Percentiles rank a stretch among this genome's conserved stretches.
Evolutionary conservation across 1,140 invertebrate species (phyloP).

Genomic region (Chelonus insularis): DNA sequence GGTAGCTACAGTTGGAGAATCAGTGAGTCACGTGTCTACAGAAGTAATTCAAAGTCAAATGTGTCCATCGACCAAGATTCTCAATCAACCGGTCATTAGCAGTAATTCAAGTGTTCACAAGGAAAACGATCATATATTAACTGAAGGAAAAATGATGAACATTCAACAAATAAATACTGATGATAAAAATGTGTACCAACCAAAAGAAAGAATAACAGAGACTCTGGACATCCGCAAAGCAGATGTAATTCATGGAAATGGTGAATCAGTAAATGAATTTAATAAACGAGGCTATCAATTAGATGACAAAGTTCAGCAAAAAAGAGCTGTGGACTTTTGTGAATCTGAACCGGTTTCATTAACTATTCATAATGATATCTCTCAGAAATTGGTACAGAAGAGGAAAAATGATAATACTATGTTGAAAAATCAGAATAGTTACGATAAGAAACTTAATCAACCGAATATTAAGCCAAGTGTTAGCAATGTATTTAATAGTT

Average conservation of each 20-base stretch:
- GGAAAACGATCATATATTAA: neutral
- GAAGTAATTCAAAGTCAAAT: neutral
- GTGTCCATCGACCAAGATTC: neutral
- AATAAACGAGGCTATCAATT: constrained; percentile 33
- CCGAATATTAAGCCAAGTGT: constrained; percentile 59
- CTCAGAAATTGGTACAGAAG: constrained; percentile 45
- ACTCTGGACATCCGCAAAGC: constrained; percentile 27
- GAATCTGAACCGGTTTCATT: constrained; percentile 36
- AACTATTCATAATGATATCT: constrained; percentile 44
- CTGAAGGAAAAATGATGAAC: neutral
- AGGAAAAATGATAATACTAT: constrained; percentile 42
- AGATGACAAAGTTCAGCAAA: constrained; percentile 39
- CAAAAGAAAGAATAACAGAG: neutral
- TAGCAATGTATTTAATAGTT: constrained; percentile 66
- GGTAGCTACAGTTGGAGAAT: constrained; percentile 38
- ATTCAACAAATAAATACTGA: neutral
- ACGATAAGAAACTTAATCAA: constrained; percentile 53
- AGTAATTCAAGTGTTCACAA: neutral
- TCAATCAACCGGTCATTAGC: neutral
- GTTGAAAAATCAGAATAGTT: constrained; percentile 46
- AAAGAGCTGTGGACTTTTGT: constrained; percentile 35
- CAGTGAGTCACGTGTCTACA: neutral
- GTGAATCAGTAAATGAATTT: constrained; percentile 46
- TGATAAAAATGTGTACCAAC: neutral
- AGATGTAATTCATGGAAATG: constrained; percentile 25